Conservation (phyloP, 1,140 invertebrate species). For the Periplaneta americana region DNA sequence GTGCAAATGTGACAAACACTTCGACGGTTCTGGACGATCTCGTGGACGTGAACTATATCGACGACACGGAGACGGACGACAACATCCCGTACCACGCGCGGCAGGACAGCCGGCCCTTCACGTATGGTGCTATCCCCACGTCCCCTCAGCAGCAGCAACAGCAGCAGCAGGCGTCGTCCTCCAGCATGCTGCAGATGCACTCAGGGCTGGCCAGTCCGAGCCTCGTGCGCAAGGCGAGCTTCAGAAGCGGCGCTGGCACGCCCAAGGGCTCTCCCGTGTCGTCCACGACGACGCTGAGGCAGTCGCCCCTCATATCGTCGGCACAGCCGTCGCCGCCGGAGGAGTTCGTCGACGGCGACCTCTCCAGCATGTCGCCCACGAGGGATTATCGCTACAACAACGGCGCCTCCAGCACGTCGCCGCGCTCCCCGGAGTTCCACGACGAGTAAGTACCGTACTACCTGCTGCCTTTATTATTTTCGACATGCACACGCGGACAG, state of each 20-base stretch:
- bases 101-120: constrained; percentile 73
- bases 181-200: constrained; percentile 14
- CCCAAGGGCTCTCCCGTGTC: background rate
- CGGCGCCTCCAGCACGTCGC: constrained; percentile 33
- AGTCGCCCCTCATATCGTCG: background rate
- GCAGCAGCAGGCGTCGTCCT: constrained; percentile 12
- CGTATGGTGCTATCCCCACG: constrained; percentile 60
- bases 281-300: constrained; percentile 41
- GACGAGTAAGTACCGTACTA: constrained; percentile 38
- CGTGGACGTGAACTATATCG: constrained; percentile 27
- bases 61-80: constrained; percentile 37
- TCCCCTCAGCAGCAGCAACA: constrained; percentile 46
- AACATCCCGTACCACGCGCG: constrained; percentile 78
- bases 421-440: constrained; percentile 38
- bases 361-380: background rate
- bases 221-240: constrained; percentile 60
- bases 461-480: too few species aligned
- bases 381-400: constrained; percentile 10
- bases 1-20: background rate
- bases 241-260: constrained; percentile 33
- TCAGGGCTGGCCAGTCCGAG: constrained; percentile 63
- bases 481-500: too few species aligned
- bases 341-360: constrained; percentile 1
- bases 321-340: constrained; percentile 17
- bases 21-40: background rate